Percentiles rank a stretch among this genome's conserved stretches.
Evolutionary conservation across 1,140 invertebrate species (phyloP).

Genomic region (Trichoplusia ni): DNA sequence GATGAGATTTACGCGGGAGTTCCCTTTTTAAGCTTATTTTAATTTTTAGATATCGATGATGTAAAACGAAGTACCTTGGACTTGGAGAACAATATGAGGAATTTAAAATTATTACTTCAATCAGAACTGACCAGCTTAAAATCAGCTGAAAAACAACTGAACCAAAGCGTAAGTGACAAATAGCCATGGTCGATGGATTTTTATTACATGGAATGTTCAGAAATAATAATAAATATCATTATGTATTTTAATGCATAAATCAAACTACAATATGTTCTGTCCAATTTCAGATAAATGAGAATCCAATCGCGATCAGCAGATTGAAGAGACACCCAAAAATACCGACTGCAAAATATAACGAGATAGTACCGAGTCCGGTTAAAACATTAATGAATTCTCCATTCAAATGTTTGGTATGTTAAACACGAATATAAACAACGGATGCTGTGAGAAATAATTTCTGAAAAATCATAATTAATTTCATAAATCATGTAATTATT

Average conservation of each 20-base stretch:
- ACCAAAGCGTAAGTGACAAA: constrained; percentile 47
- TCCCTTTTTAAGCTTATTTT: not conserved
- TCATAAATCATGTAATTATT: no score
- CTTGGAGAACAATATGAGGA: constrained; percentile 69
- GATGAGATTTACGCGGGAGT: not conserved
- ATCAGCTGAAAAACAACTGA: constrained; percentile 52
- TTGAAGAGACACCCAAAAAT: constrained; percentile 35
- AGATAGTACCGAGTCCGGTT: constrained; percentile 64
- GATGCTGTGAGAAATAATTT: no score
- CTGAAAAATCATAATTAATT: no score
- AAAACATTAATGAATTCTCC: constrained; percentile 60
- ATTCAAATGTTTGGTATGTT: constrained; percentile 62
- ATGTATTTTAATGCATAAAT: no score
- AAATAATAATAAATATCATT: no score
- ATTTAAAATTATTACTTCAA: constrained; percentile 56
- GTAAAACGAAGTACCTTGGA: constrained; percentile 69
- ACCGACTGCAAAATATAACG: constrained; percentile 48
- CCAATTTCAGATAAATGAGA: constrained; percentile 43
- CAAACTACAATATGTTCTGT: not conserved
- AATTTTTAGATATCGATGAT: constrained; percentile 70
- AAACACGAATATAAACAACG: not conserved
- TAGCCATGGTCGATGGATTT: not conserved
- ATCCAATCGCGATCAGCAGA: constrained; percentile 28
- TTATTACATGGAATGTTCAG: no score
- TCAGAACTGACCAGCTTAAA: constrained; percentile 51